Evolutionary conservation across 2,888 invertebrate genomes (phyloP), one percentile per base, ranked within the genome.

Genomic region (Osedax fenrisi): DNA sequence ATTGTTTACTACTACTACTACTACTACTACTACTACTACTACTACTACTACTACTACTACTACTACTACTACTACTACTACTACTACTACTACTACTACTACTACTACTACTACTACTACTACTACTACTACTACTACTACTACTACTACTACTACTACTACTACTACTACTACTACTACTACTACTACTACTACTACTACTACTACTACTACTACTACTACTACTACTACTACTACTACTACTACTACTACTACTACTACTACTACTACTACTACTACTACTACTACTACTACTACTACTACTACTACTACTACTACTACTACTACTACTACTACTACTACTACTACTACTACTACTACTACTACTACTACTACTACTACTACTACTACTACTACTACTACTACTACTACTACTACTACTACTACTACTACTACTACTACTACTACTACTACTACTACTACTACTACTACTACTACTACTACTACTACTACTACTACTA

Each of bases 41-140:
- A 71, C 21, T 72, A 72, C 59, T 72, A 64, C 59, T 72, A 66
- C 27, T 71, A 71, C 27, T 71, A 71, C 71, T 71, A 71, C 27
- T 71, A 71, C 27, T 71, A 71, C 27, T 71, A 71, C 27, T 59
- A 59, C 27, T 56, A 70, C 2, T 27, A 27, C 27, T 70, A 70
- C 27, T 27, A 59, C 59, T 72, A 59, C 59, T 72, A 41, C 13
- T 71, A 41, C 27, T 71, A 41, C 27, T 71, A 71, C 27, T 71
- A 71, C 21, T 72, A 72, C 59, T 72, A 64, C 59, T 72, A 66
- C 27, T 71, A 71, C 27, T 71, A 71, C 71, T 71, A 71, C 27
- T 71, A 71, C 27, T 71, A 71, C 27, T 71, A 71, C 27, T 59
- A 59, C 27, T 56, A 70, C 2, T 27, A 27, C 27, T 70, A 70